Conservation (phyloP, 2,888 invertebrate genomes). For the Toxonevra muliebris region DNA sequence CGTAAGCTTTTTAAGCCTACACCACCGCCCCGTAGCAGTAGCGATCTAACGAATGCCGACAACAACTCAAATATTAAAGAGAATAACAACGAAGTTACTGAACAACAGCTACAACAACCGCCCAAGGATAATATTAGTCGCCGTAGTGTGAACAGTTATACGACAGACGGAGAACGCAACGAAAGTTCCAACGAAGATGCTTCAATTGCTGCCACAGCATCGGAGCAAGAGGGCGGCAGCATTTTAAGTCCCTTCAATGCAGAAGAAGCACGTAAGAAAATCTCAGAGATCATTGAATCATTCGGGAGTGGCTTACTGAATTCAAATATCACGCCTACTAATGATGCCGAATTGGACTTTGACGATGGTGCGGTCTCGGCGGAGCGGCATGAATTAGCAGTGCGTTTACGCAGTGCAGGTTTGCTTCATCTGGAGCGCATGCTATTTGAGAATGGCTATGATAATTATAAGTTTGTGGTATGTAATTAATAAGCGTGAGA, state of each 20-base stretch:
- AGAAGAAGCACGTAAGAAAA: conserved; percentile 92
- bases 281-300: conserved; percentile 94
- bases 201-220: conserved; percentile 46
- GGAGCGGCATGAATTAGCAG: conserved; percentile 66
- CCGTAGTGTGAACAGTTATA: conserved; percentile 36
- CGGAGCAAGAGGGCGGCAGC: conserved; percentile 55
- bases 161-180: conserved; percentile 37
- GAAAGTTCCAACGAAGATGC: conserved; percentile 40
- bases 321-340: conserved; percentile 54
- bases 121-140: conserved; percentile 38
- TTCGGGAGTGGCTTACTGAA: conserved; percentile 84
- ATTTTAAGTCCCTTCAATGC: conserved; percentile 91
- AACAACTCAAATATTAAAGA: conserved; percentile 40
- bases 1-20: conserved; percentile 48
- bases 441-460: conserved; percentile 87
- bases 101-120: conserved; percentile 14
- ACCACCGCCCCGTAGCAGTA: no score
- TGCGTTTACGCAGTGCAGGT: conserved; percentile 81
- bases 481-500: conserved; percentile 59
- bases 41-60: conserved; percentile 18
- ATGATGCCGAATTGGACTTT: conserved; percentile 54
- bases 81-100: conserved; percentile 13
- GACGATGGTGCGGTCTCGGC: conserved; percentile 51
- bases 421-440: conserved; percentile 85
- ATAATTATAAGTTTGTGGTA: conserved; percentile 92